Percentiles rank a stretch among this genome's conserved stretches.
Conservation (phyloP, 2,113 vertebrate genomes). For the Atractosteus spatula region DNA sequence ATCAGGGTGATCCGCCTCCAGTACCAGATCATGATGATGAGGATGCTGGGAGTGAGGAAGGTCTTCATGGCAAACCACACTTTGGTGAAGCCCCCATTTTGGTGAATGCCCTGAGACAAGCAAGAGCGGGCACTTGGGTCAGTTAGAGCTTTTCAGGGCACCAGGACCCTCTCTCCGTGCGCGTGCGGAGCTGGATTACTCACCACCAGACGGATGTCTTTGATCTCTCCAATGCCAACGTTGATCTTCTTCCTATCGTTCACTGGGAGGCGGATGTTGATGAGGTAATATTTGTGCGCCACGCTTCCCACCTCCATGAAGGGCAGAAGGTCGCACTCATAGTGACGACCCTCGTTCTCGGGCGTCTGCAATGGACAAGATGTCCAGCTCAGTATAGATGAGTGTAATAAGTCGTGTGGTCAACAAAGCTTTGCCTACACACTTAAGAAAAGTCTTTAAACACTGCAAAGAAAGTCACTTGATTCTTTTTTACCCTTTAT, state of each 20-base stretch:
- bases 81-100: constrained; percentile 95
- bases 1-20: constrained; percentile 93
- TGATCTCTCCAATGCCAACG: constrained; percentile 90
- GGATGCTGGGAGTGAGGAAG: constrained; percentile 92
- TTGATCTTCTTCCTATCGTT: constrained; percentile 87
- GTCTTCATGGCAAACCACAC: constrained; percentile 99
- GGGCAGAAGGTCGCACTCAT: constrained; percentile 87
- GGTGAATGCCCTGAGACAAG: constrained; percentile 80
- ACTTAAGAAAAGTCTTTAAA: too few relatives aligned
- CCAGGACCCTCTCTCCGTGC: too few relatives aligned
- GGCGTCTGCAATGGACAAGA: constrained; percentile 55
- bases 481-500: too few relatives aligned
- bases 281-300: constrained; percentile 92
- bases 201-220: constrained; percentile 89
- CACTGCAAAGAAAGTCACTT: neutral
- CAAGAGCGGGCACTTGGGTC: neutral
- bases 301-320: constrained; percentile 95
- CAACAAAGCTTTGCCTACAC: too few relatives aligned
- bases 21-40: constrained; percentile 97
- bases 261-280: constrained; percentile 92
- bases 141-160: neutral
- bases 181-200: too few relatives aligned
- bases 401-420: too few relatives aligned
- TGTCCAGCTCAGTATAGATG: neutral
- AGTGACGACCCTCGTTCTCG: constrained; percentile 87